phyloP scores from a whole-genome alignment of 2,797 vertebrate species.

The Sebastes itinus region DNA sequence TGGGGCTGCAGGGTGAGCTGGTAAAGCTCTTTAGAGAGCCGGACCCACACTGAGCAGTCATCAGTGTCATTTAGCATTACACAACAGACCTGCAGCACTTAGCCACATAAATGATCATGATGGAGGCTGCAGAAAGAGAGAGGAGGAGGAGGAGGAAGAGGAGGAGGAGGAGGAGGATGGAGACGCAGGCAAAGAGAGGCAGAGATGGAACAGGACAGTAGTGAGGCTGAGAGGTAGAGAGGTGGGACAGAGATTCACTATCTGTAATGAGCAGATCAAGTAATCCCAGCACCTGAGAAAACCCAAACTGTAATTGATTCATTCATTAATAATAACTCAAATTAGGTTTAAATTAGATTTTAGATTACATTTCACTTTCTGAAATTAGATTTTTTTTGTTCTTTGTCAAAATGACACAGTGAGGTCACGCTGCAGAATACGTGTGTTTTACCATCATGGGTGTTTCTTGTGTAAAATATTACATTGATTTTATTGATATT shows the following conservation, averaged over 20 bases:
- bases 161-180: neutral
- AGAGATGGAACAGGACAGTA: neutral
- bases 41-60: constrained; percentile 34
- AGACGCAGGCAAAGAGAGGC: neutral
- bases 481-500: too few species aligned
- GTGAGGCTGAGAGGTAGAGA: neutral
- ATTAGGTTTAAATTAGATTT: constrained; percentile 33
- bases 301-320: constrained; percentile 13
- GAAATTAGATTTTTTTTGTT: neutral
- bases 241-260: constrained; percentile 1
- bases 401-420: neutral
- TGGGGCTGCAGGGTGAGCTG: constrained; percentile 27
- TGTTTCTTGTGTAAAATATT: neutral
- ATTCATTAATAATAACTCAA: constrained; percentile 20
- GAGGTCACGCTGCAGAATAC: neutral
- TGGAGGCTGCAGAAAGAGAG: constrained; percentile 15
- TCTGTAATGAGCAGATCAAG: neutral
- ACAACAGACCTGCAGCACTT: constrained; percentile 51
- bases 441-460: neutral
- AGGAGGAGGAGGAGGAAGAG: neutral
- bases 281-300: constrained; percentile 12
- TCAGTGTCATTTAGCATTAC: constrained; percentile 57
- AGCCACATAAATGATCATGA: constrained; percentile 15
- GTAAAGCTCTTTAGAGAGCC: constrained; percentile 35
- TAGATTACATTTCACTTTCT: constrained; percentile 11